Conservation (phyloP, 2,797 vertebrate genomes). For the Manis javanica region DNA sequence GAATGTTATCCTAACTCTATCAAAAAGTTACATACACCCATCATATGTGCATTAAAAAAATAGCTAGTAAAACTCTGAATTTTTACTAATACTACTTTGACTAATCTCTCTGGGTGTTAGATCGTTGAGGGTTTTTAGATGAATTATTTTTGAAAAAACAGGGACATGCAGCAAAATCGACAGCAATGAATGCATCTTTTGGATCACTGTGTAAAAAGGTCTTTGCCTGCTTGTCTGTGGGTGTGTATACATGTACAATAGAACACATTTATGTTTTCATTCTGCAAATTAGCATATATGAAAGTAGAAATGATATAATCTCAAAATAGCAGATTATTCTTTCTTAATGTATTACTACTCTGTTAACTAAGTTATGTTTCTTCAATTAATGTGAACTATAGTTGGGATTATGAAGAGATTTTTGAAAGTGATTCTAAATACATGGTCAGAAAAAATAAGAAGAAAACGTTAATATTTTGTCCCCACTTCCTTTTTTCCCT, state of each 20-base stretch:
- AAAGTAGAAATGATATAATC: not conserved
- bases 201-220: not conserved
- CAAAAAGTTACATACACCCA: not conserved
- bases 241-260: not conserved
- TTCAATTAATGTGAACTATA: not conserved
- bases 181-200: not conserved
- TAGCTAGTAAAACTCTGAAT: not conserved
- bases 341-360: not conserved
- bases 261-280: not conserved
- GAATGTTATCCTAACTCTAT: slow-evolving; percentile 23
- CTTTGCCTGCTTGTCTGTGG: not conserved
- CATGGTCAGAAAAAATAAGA: not conserved
- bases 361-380: not conserved
- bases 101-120: not conserved
- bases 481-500: not conserved
- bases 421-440: not conserved
- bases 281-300: not conserved
- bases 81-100: not conserved
- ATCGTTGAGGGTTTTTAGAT: not conserved
- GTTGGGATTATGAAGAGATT: not conserved
- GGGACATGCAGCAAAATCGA: not conserved
- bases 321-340: not conserved
- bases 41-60: not conserved
- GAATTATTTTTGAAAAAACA: slow-evolving; percentile 17
- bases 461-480: not conserved